Evolutionary conservation across 92 coral and sea anemone genomes (phyloP), one percentile per base, ranked within the genome.

Genomic region (Scolanthus callimorphus): DNA sequence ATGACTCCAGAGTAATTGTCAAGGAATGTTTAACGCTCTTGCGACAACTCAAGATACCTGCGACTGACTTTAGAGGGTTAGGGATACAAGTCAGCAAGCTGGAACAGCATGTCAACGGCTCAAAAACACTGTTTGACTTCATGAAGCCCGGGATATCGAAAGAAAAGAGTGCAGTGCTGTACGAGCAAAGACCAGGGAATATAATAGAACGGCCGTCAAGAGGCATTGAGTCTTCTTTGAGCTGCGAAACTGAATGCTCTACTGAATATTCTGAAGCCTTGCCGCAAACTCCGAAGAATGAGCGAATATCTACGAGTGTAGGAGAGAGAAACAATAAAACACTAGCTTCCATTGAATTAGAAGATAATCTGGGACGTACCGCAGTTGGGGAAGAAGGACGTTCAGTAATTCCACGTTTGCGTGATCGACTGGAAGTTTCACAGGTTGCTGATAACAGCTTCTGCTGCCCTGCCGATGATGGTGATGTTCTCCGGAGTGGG

Each of bases 61-160:
- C 83, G 24, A 72, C 83, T 45, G 98, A 92, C 31, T 56, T 92
- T 57, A 82, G 98, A 20, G 98, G 98, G 2, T 78, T 92, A 85
- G 98, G 98, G 21, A 84, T 92, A 65, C 98, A 92, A 71, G 78
- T 92, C 4, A 84, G 89, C 43, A 92, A 89, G 59, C 70, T 92
- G 39, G 69, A 68, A 50, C 65, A 72, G 39, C 58, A 58, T 49
- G 67, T 51, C 43, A 37, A 58, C 11, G 57, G 62, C 31, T 15
- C 90, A 12, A 76, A 83, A 19, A 79, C 98, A 12, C 57, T 92
- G 29, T 70, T 75, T 31, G 90, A 88, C 75, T 92, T 88, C 25
- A 44, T 88, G 55, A 84, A 83, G 61, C 90, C 83, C 2, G 52
- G 60, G 22, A 4, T 4, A 4, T 6, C 11, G 4, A 10, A 22